Evolutionary conservation across 2,888 invertebrate species (phyloP), one percentile per base, ranked within the genome.

Genomic region (Chloroclystis v-ata): DNA sequence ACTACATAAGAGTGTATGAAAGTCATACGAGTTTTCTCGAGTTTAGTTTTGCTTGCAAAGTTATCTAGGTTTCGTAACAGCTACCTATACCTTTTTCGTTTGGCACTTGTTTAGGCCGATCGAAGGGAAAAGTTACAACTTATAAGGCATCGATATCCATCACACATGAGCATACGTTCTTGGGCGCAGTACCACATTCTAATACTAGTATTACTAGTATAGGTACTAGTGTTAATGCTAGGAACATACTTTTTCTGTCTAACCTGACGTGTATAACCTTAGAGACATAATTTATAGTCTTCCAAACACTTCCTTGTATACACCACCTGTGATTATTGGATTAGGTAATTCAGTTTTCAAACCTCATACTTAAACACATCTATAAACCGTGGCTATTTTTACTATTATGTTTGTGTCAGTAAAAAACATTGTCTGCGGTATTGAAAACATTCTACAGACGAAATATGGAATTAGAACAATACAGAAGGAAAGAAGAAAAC

Each of bases 71-170:
- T n/a, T n/a, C n/a, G n/a, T n/a, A n/a, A n/a, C n/a, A n/a, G n/a
- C n/a, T n/a, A n/a, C n/a, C n/a, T n/a, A n/a, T n/a, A n/a, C n/a
- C n/a, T 33, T n/a, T 16, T 33, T 1, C 5, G n/a, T 16, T 33
- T 0, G 7, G n/a, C 28, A 35, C 10, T 20, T 35, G 35, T 35
- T 20, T 35, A 35, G 2, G 8, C 20, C 8, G 20, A 7, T 16
- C 20, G 67, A 74, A 72, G 71, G 72, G 78, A 79, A 80, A 80
- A 77, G 68, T 69, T 67, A 43, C 57, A 35, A 30, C 30, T 13
- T 56, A 52, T n/a, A n/a, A 62, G 59, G 60, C 35, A 47, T 37
- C 40, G 43, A 48, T 44, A 41, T 48, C 44, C 43, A 44, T 52
- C 41, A 49, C 37, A 43, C 47, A 51, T 49, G 40, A 37, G 43